Base-by-base conservation (phyloP, 2,113 vertebrate species). In the Barbus barbus region DNA sequence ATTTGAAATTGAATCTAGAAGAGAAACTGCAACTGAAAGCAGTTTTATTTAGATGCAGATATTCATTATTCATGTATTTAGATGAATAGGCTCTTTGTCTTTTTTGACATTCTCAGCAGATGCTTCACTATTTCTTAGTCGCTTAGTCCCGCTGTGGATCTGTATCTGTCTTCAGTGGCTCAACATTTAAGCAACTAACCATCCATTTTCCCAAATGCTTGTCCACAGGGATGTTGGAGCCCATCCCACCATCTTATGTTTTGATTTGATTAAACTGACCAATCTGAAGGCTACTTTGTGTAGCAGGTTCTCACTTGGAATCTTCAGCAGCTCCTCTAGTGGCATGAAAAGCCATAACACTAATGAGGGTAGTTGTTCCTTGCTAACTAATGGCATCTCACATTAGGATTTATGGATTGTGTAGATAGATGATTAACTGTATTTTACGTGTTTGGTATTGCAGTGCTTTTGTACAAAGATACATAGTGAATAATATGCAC, bases 391-490 rank as follows among this genome's bases (percentile, higher is more conserved):
- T 65, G 63, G 28, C 28, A 6, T 65, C 61, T 65, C 63, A 67
- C 28, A n/a, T 33, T 28, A 5, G 20, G 8, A 1, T 58, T 44
- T 9, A n/a, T 26, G 38, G 38, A 2, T 22, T 73, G 46, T 73
- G n/a, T 73, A 73, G 69, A 26, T 73, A 16, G 41, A 18, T 20
- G 16, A 20, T 20, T 14, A 73, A 44, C 12, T 46, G 13, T 69
- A 69, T 44, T 44, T 71, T 41, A 36, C 12, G 36, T 41, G 33
- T 38, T 69, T 36, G 71, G 26, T n/a, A 28, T 76, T 31, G 20
- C 48, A 58, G n/a, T 75, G 51, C 33, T 78, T 78, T 78, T 78
- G 76, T 78, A 78, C 20, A 78, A 76, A 31, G 12, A 18, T 44
- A 8, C 63, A 78, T 78, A 63, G 33, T 28, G n/a, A 26, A 63